phyloP scores from a whole-genome alignment of 2,888 invertebrate species.

The Phytoseiulus persimilis region DNA sequence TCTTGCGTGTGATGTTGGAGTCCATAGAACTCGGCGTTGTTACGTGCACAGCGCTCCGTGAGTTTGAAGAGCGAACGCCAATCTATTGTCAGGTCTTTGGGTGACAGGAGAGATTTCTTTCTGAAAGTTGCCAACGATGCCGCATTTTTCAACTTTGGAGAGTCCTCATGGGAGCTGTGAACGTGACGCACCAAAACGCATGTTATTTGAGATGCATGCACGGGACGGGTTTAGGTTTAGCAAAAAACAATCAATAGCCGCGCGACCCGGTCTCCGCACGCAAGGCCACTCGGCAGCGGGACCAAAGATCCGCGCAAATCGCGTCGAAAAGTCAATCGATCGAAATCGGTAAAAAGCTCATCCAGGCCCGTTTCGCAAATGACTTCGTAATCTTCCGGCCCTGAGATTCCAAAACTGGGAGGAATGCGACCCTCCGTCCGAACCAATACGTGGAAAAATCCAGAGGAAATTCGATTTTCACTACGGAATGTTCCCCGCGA shows the following conservation, averaged over 20 bases:
- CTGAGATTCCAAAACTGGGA: too few species aligned
- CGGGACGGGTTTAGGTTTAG: background rate
- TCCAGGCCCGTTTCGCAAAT: too few species aligned
- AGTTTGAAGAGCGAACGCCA: conserved; percentile 77
- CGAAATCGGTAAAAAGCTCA: too few species aligned
- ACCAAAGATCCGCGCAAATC: too few species aligned
- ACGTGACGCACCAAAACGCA: background rate
- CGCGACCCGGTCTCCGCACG: background rate
- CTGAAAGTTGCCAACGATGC: conserved; percentile 53
- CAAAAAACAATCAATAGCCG: background rate
- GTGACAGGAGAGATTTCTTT: conserved; percentile 65
- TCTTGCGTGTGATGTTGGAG: conserved; percentile 46
- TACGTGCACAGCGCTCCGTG: conserved; percentile 48
- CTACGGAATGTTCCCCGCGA: background rate
- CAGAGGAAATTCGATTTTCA: background rate
- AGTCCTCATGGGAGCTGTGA: background rate
- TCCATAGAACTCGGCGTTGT: conserved; percentile 47
- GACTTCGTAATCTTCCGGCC: too few species aligned
- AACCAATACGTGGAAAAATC: too few species aligned
- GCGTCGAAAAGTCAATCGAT: too few species aligned
- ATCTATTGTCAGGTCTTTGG: conserved; percentile 68
- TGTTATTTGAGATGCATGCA: background rate
- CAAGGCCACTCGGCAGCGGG: too few species aligned
- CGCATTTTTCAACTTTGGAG: background rate
- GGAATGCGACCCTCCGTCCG: too few species aligned